Evolutionary conservation across 2,797 vertebrate genomes (phyloP), one percentile per base, ranked within the genome.

Genomic region (Enteromius unitaeniatus): DNA sequence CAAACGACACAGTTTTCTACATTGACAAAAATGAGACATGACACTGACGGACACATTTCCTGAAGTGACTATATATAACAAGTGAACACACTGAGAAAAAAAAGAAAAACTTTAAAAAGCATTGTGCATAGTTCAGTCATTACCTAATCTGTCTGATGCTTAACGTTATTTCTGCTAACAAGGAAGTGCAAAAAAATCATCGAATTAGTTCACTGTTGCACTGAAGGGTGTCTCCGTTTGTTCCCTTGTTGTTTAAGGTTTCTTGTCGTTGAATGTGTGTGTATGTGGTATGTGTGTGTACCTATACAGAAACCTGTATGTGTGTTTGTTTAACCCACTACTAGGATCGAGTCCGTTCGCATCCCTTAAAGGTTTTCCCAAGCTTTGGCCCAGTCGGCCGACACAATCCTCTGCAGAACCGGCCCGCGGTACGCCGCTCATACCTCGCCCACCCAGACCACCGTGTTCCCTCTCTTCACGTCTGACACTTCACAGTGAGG

Each of bases 381-480:
- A 88, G 92, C 92, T 91, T 91, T 55, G 74, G 74, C 81, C 58
- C 21, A 42, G 34, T 31, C 3, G 89, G 91, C 88, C 83, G 87
- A 65, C 9, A 4, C 45, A 11, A 58, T 82, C 55, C n/a, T 51
- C 45, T 42, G 47, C 34, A 53, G 79, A 73, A 85, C 81, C 80
- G 69, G 80, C 85, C 85, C 37, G 85, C 68, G 49, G 67, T 69
- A 45, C 69, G 26, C 26, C 77, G 80, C 93, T 99, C 97, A 99
- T 95, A 97, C 97, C 91, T 99, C 98, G 1, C 96, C 97, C 3
- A 99, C 96, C 98, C 98, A 99, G 86, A 99, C 96, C 72, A 96
- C 94, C 82, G 96, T 96, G 93, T 97, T 96, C 17, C 95, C 97
- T 83, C 94, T 93, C 91, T 94, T 96, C 87, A 99, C 90, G 87